These are phyloP conservation scores for Motacilla alba DNA, from an alignment of 2,113 vertebrate species.

Conservation along the genomic window DNA sequence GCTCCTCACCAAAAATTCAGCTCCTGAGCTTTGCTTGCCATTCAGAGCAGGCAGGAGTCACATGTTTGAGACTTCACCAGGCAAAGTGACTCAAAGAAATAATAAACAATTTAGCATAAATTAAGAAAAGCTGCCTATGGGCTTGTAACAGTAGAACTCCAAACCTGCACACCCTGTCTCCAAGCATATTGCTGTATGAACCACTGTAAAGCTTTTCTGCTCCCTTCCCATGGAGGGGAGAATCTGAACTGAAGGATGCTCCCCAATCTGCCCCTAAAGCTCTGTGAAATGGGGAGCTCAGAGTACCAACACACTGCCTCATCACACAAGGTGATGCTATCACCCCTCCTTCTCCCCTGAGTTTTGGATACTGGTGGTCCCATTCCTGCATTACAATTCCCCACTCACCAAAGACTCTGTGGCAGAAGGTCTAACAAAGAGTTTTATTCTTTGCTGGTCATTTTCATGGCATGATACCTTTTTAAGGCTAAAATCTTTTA, in stretches of 20 bases:
- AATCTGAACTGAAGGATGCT: neutral
- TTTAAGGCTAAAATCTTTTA: neutral
- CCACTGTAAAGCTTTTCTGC: neutral
- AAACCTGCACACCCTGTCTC: neutral
- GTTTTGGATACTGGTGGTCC: neutral
- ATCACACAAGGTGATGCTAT: neutral
- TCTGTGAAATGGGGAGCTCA: neutral
- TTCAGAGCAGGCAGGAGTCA: neutral
- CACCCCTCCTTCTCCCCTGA: neutral
- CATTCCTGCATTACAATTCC: neutral
- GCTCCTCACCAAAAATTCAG: neutral
- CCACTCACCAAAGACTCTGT: neutral
- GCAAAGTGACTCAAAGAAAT: neutral
- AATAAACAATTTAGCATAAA: neutral
- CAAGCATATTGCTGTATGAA: neutral
- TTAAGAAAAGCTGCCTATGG: conserved; percentile 10
- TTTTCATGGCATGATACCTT: neutral
- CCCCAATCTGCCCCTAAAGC: neutral
- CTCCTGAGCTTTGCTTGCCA: neutral
- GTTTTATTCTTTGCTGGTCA: neutral
- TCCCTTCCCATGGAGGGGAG: neutral
- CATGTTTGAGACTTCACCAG: neutral
- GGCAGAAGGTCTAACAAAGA: neutral
- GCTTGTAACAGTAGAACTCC: neutral
- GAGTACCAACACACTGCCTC: neutral